Conservation (phyloP, 2,113 vertebrate species). For the Odocoileus hemionus region DNA sequence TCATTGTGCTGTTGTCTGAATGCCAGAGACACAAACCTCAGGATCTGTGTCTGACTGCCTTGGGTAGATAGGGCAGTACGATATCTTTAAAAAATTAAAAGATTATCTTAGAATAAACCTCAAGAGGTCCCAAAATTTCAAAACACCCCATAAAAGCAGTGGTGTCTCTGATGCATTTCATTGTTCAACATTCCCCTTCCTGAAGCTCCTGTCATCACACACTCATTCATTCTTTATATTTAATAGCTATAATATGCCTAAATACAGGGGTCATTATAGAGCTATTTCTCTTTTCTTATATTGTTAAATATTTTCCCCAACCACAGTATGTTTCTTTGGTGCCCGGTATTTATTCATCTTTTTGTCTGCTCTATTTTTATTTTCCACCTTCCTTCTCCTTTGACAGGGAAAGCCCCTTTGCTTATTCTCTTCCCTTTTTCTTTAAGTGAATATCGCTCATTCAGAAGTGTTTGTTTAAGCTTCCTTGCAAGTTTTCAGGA, state of each 20-base stretch:
- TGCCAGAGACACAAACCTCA: background rate
- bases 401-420: background rate
- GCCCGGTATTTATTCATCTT: background rate
- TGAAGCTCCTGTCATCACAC: background rate
- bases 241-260: background rate
- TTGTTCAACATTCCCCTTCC: background rate
- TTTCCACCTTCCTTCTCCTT: background rate
- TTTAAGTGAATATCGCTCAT: background rate
- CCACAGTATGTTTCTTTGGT: background rate
- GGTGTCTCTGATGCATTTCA: background rate
- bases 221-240: background rate
- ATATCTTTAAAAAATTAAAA: slow-evolving; percentile 15
- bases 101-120: slow-evolving; percentile 5
- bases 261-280: background rate
- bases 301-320: background rate
- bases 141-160: background rate
- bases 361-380: slow-evolving; percentile 6
- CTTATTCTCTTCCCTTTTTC: background rate
- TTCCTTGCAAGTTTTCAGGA: background rate
- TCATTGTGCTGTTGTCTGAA: background rate
- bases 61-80: background rate
- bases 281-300: background rate
- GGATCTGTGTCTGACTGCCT: background rate
- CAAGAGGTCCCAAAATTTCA: background rate
- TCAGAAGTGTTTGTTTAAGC: background rate